Base-by-base conservation (phyloP, 2,888 invertebrate species). In the Pterobdella sp. region DNA sequence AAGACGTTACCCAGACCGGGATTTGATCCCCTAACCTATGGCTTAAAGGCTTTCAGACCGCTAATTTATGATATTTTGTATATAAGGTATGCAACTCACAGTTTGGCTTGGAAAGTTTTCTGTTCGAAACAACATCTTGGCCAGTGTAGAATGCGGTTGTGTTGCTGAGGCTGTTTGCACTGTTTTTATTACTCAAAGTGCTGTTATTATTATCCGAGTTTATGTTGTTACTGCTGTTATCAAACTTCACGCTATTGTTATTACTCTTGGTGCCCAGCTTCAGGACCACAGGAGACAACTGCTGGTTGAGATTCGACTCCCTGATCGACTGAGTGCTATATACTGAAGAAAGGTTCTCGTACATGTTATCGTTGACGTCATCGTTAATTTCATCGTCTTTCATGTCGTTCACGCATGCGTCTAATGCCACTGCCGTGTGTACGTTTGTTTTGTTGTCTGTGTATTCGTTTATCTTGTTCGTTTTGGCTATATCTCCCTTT, bases 301-400 rank as follows among this genome's bases (percentile, higher is more conserved):
- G 71, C 7, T 42, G 35, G 34, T 3, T 65, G 4, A 35, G 34
- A 10, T 14, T 35, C 3, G 35, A 35, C 65, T 34, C 65, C 32
- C 34, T 65, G 65, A 32, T 65, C 7, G 32, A 35, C 35, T 65
- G 32, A 35, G 65, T 65, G 37, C 71, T 71, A 63, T 71, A 71
- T 22, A 71, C 63, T 2, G 71, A 63, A 4, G 71, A 71, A 1
- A 71, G 63, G 26, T 71, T 71, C 56, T 71, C 71, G 29, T 71
- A 71, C 26, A 52, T 71, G 71, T 60, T 71, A n/a, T 71, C 71
- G 2, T 56, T 65, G 60, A 18, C n/a, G n/a, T 22, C n/a, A n/a
- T 7, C n/a, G 18, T 56, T 4, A 7, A 14, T 22, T 3, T 56
- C 60, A 4, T 56, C 60, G 4, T 56, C n/a, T 4, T 56, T 56